These are phyloP conservation scores for Escarpia spicata DNA, from an alignment of 2,888 invertebrate genomes.

Conservation along the genomic window DNA sequence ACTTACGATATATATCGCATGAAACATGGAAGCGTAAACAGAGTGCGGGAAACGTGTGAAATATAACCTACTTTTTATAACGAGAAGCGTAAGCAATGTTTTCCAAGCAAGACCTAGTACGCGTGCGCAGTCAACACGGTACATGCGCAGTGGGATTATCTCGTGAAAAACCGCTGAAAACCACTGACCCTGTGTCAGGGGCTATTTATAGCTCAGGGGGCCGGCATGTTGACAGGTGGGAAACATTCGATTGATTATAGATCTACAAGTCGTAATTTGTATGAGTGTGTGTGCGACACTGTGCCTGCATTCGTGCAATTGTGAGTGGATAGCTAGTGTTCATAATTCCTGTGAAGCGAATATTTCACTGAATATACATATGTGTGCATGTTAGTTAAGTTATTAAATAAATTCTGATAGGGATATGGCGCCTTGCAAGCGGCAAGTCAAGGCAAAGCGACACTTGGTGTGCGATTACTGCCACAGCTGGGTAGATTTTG, in stretches of 20 bases:
- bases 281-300: background rate
- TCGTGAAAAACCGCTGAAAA: background rate
- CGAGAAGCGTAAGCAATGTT: background rate
- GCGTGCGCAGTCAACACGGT: background rate
- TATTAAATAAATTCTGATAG: too few relatives aligned
- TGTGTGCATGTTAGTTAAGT: too few relatives aligned
- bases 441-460: too few relatives aligned
- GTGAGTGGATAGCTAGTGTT: too few relatives aligned
- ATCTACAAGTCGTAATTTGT: background rate
- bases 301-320: background rate
- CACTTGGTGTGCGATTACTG: too few relatives aligned
- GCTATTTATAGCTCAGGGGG: background rate
- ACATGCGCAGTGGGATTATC: background rate
- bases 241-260: background rate
- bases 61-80: background rate
- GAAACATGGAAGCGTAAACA: background rate
- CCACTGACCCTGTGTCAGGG: background rate
- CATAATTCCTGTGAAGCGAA: too few relatives aligned
- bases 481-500: too few relatives aligned
- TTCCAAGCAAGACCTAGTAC: background rate
- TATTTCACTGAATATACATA: too few relatives aligned
- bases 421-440: too few relatives aligned
- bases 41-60: background rate
- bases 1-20: slow-evolving; percentile 1
- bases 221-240: background rate